Evolutionary conservation across 2,888 invertebrate genomes (phyloP).

Genomic region (Mechanitis mazaeus): DNA sequence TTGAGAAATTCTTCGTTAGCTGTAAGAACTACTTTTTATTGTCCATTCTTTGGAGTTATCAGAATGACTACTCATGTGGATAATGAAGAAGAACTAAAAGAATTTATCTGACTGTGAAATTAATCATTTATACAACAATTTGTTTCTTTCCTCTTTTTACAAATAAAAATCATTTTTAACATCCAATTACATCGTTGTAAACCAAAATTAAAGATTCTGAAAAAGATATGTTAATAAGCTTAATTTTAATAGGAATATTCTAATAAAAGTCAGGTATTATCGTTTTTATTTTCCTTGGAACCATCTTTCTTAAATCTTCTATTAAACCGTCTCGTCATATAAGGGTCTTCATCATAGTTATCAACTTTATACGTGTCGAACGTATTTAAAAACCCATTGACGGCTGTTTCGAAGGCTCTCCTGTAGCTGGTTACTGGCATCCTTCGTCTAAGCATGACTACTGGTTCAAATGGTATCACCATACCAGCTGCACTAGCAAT

Average conservation of each 20-base stretch:
- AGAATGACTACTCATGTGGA: conserved; percentile 39
- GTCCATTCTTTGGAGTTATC: conserved; percentile 58
- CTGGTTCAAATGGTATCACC: conserved; percentile 65
- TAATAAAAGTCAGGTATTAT: background rate
- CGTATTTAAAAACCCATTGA: conserved; percentile 54
- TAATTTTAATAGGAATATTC: no score
- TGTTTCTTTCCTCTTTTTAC: background rate
- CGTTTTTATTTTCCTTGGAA: conserved; percentile 26
- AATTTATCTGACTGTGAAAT: conserved; percentile 1
- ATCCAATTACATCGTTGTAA: no score
- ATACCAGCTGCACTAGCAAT: conserved; percentile 63
- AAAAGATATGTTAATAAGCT: no score
- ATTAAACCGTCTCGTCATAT: conserved; percentile 62
- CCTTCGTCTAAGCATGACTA: conserved; percentile 53
- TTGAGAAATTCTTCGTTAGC: conserved; percentile 31
- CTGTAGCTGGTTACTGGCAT: conserved; percentile 66
- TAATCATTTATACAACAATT: background rate
- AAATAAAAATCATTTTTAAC: no score
- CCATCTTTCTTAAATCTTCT: conserved; percentile 49
- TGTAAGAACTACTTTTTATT: conserved; percentile 49
- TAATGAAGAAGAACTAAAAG: conserved; percentile 17
- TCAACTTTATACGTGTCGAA: conserved; percentile 56
- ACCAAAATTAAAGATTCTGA: no score
- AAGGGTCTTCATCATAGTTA: conserved; percentile 53
- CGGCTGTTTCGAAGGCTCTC: conserved; percentile 57